Evolutionary conservation across 2,888 invertebrate species (phyloP).

Genomic region (Scaptomyza flava): DNA sequence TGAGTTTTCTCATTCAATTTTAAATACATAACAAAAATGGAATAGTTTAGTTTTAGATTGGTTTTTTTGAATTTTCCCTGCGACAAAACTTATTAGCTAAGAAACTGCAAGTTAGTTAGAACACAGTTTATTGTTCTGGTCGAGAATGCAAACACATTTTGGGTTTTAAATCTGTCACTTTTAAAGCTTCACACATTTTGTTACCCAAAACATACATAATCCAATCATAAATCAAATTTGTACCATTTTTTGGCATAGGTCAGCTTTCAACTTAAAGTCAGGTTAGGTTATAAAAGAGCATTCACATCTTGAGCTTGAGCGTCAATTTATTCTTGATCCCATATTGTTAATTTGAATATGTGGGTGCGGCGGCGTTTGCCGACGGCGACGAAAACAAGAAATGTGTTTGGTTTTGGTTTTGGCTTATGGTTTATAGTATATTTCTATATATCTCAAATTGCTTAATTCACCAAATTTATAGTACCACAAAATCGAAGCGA

Average conservation of each 20-base stretch:
- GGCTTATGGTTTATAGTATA: background rate
- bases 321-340: background rate
- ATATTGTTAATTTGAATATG: conserved; percentile 6
- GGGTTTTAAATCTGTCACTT: background rate
- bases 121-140: background rate
- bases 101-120: background rate
- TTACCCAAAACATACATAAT: background rate
- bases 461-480: conserved; percentile 15
- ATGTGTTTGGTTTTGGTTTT: background rate
- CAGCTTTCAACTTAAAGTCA: conserved; percentile 4
- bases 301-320: background rate
- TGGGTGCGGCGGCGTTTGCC: background rate
- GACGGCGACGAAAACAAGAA: background rate
- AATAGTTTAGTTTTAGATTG: no score
- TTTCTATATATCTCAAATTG: conserved; percentile 10
- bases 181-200: background rate
- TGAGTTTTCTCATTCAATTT: no score
- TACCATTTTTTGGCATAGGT: background rate
- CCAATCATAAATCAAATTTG: conserved; percentile 1
- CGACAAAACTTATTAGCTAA: no score
- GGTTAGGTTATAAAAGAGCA: conserved; percentile 5
- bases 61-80: no score
- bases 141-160: background rate
- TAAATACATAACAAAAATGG: no score
- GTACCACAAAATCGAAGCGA: conserved; percentile 20